These are phyloP conservation scores for Drosophila tristis DNA, from an alignment of 1,140 invertebrate species.

Conservation along the genomic window DNA sequence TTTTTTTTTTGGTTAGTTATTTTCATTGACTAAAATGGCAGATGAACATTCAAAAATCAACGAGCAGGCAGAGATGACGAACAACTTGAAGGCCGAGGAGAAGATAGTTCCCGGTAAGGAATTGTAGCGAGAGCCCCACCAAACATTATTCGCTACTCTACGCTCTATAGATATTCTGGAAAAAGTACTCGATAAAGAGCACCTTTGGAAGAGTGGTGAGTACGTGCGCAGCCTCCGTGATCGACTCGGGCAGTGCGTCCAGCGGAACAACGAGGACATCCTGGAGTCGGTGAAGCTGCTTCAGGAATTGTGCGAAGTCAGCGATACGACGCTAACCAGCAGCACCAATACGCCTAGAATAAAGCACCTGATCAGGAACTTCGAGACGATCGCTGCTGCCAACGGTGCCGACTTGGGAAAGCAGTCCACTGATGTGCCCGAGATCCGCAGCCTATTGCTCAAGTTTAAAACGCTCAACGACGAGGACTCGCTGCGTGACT, in stretches of 20 bases:
- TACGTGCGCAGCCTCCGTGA: conserved; percentile 53
- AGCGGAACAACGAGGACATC: conserved; percentile 42
- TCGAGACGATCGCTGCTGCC: conserved; percentile 37
- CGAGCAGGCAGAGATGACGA: too few relatives aligned
- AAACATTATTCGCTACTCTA: background rate
- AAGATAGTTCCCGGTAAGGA: background rate
- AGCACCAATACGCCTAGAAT: conserved; percentile 41
- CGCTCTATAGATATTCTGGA: background rate
- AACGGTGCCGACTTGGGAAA: background rate
- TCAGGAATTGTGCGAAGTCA: conserved; percentile 56
- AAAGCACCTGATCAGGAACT: conserved; percentile 60
- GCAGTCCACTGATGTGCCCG: conserved; percentile 11
- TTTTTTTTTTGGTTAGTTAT: background rate
- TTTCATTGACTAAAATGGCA: too few relatives aligned
- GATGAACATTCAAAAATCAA: too few relatives aligned
- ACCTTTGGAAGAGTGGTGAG: conserved; percentile 30
- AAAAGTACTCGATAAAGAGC: conserved; percentile 22
- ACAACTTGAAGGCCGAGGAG: background rate
- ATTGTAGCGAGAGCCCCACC: too few relatives aligned
- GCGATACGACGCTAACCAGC: conserved; percentile 14
- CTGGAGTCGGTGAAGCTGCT: conserved; percentile 53
- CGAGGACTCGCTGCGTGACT: conserved; percentile 54
- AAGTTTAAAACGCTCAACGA: conserved; percentile 64
- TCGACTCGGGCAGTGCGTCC: conserved; percentile 28
- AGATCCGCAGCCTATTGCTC: conserved; percentile 37